Conservation (phyloP, 2,113 vertebrate genomes). For the Cricetomys ansorgei region DNA sequence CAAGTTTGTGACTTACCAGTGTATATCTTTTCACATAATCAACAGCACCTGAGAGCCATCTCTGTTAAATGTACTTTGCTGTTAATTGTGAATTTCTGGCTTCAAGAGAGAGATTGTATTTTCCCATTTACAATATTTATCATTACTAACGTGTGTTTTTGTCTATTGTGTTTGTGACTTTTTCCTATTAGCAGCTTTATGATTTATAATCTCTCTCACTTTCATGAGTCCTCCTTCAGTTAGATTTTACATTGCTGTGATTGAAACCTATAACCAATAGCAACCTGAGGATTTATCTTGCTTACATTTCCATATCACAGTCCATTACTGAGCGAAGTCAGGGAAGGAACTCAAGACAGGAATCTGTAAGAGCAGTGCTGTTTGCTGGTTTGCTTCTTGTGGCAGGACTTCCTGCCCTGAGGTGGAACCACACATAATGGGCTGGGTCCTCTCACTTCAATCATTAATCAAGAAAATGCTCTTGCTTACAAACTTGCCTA, state of each 20-base stretch:
- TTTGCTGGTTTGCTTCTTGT: neutral
- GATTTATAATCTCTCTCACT: neutral
- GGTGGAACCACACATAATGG: neutral
- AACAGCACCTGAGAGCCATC: neutral
- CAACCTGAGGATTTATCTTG: neutral
- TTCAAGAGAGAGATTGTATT: neutral
- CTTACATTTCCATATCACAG: neutral
- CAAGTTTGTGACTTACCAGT: neutral
- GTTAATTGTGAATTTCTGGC: neutral
- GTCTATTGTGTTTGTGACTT: neutral
- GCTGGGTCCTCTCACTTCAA: neutral
- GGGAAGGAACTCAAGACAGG: neutral
- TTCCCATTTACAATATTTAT: neutral
- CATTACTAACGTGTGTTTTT: neutral
- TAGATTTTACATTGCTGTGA: neutral
- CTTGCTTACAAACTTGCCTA: neutral
- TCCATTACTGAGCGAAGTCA: neutral
- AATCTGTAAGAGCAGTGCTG: neutral
- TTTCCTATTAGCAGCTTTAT: neutral
- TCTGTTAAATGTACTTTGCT: neutral
- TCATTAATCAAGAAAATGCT: neutral
- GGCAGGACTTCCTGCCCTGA: neutral
- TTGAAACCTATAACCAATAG: neutral
- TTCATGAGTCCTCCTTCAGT: neutral
- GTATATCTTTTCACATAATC: neutral